phyloP scores from a whole-genome alignment of 2,888 invertebrate species.

The Ochropleura leucogaster region DNA sequence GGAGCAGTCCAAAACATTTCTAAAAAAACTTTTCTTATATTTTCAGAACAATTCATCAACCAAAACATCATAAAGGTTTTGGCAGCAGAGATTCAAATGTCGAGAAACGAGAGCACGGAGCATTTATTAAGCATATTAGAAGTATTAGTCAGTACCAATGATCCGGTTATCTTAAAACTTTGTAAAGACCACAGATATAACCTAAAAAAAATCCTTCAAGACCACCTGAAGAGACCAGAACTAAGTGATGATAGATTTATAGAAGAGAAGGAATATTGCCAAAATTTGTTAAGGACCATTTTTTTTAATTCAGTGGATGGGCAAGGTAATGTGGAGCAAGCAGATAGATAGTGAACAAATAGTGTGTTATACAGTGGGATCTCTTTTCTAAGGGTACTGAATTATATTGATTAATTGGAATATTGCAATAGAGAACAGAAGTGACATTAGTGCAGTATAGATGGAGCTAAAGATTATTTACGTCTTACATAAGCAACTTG shows the following conservation, averaged over 20 bases:
- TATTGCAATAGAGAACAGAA: neutral
- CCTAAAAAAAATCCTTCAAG: slow-evolving; percentile 72
- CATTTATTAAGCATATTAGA: slow-evolving; percentile 79
- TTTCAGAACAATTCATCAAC: slow-evolving; percentile 80
- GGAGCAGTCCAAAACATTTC: neutral
- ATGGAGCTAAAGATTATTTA: neutral
- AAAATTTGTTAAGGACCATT: slow-evolving; percentile 68
- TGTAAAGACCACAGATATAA: slow-evolving; percentile 71
- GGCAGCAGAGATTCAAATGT: slow-evolving; percentile 70
- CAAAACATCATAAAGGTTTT: slow-evolving; percentile 74
- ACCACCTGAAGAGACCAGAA: slow-evolving; percentile 74
- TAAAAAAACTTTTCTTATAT: neutral
- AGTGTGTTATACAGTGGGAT: neutral
- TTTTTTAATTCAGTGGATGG: slow-evolving; percentile 61
- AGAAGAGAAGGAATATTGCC: slow-evolving; percentile 81
- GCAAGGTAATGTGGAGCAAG: slow-evolving; percentile 67
- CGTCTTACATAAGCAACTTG: no score
- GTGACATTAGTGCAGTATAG: neutral
- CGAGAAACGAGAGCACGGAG: slow-evolving; percentile 77
- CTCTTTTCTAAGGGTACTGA: slow-evolving; percentile 25
- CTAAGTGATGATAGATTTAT: slow-evolving; percentile 70
- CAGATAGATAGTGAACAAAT: slow-evolving; percentile 75
- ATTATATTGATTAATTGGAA: neutral
- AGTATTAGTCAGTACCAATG: slow-evolving; percentile 68
- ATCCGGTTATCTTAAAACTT: slow-evolving; percentile 71